Evolutionary conservation across 1,140 invertebrate genomes (phyloP), one percentile per base, ranked within the genome.

Genomic region (Bombus affinis): DNA sequence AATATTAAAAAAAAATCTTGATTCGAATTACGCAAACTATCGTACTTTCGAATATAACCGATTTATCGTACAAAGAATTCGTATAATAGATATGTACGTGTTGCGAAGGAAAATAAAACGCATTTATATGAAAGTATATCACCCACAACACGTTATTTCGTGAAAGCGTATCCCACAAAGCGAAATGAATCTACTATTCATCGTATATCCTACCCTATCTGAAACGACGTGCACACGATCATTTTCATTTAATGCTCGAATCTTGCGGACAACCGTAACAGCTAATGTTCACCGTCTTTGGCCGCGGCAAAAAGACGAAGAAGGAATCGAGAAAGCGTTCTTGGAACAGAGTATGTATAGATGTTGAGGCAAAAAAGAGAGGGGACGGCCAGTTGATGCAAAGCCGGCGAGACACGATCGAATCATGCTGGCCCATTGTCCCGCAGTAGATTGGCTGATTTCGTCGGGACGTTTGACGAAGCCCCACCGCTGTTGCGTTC

Each of bases 401-500:
- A 83, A 86, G 79, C 90, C 83, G 91, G 82, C 90, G 89, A 90
- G 89, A 91, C 90, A 91, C 89, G 89, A 91, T 90, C 91, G 88
- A 92, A 90, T 92, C 92, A 92, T 91, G 92, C 91, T 91, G 89
- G 79, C 85, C 91, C 90, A 93, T 93, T 93, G 92, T 93, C 89
- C 91, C 85, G 84, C 86, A 83, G 87, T 91, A 89, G 92, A 93
- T 93, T 91, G 91, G 87, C 89, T 84, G 88, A 91, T 88, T 85
- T 89, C 75, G 83, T 91, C 90, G 89, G 85, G 85, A 89, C 88
- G 90, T 88, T 91, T 91, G 91, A 92, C 91, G 90, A 90, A 88
- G 88, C 90, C 88, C 85, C 86, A 57, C 77, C 83, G 79, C 83
- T 83, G 85, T 86, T 89, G 72, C 85, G 88, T 78, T 83, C 80